Conservation (phyloP, 2,888 invertebrate genomes). For the Dilophus febrilis region DNA sequence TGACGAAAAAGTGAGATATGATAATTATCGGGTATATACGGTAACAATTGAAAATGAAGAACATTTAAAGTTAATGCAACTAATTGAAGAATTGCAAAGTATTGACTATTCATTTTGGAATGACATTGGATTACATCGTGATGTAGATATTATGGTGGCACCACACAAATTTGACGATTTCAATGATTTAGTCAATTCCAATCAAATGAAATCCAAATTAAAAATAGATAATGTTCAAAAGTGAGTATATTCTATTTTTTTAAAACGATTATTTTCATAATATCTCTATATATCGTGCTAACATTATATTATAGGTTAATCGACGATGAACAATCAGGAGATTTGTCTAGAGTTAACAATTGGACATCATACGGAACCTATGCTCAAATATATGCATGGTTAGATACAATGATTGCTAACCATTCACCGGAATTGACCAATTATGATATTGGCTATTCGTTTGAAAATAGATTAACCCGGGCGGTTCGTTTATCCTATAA, state of each 20-base stretch:
- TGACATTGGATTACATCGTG: neutral
- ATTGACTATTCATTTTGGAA: conserved; percentile 1
- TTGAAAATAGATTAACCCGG: conserved; percentile 32
- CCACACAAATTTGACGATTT: conserved; percentile 5
- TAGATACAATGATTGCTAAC: conserved; percentile 28
- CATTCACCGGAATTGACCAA: conserved; percentile 30
- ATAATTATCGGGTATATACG: conserved; percentile 22
- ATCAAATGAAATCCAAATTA: neutral
- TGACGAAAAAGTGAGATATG: conserved; percentile 21
- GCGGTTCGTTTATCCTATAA: conserved; percentile 18
- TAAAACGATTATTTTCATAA: neutral
- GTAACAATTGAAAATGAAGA: conserved; percentile 22
- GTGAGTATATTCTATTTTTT: neutral
- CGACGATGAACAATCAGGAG: conserved; percentile 11
- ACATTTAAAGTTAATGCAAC: conserved; percentile 1
- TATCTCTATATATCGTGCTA: neutral
- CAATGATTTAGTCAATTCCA: neutral
- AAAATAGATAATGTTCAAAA: conserved; percentile 4
- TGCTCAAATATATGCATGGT: conserved; percentile 32
- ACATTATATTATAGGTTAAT: conserved; percentile 31
- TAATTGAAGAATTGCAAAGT: neutral
- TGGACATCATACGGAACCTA: conserved; percentile 13
- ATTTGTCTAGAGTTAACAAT: conserved; percentile 15
- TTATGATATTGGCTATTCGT: conserved; percentile 29
- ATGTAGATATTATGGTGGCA: conserved; percentile 5